A percentile compares a stretch with the other conserved stretches of the same genome.
Evolutionary conservation across 2,113 vertebrate species (phyloP).

Genomic region (Callionymus lyra): DNA sequence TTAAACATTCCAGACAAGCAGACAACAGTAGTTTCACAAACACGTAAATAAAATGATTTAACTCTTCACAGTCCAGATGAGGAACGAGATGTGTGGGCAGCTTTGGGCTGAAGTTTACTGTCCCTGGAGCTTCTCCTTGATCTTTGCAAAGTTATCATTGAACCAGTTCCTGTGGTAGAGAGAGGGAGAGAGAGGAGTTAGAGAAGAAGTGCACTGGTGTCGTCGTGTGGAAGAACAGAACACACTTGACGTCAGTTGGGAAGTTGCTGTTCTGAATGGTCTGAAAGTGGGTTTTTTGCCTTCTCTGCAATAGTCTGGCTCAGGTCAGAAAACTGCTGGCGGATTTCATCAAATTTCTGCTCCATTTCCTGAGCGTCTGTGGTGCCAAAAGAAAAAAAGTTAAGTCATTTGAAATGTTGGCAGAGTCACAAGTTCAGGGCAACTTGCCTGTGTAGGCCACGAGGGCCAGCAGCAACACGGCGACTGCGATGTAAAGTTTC

Average conservation of each 20-base stretch:
- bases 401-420: not conserved
- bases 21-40: no score
- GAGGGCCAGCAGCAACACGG: conserved; percentile 63
- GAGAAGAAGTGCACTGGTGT: not conserved
- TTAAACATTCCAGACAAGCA: not conserved
- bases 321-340: not conserved
- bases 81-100: not conserved
- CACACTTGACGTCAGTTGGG: conserved; percentile 30
- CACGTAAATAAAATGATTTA: no score
- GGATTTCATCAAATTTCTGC: conserved; percentile 16
- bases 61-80: not conserved
- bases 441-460: conserved; percentile 59
- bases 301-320: conserved; percentile 11
- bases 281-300: not conserved
- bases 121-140: not conserved
- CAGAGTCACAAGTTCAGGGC: no score
- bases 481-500: conserved; percentile 60
- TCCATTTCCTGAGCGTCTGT: conserved; percentile 56
- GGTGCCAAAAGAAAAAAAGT: not conserved
- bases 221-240: not conserved
- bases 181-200: not conserved
- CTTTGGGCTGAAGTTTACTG: not conserved
- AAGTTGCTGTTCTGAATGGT: conserved; percentile 19
- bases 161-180: conserved; percentile 42
- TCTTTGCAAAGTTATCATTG: not conserved